Evolutionary conservation across 2,888 invertebrate genomes (phyloP).

Genomic region (Cheilosia pagana): DNA sequence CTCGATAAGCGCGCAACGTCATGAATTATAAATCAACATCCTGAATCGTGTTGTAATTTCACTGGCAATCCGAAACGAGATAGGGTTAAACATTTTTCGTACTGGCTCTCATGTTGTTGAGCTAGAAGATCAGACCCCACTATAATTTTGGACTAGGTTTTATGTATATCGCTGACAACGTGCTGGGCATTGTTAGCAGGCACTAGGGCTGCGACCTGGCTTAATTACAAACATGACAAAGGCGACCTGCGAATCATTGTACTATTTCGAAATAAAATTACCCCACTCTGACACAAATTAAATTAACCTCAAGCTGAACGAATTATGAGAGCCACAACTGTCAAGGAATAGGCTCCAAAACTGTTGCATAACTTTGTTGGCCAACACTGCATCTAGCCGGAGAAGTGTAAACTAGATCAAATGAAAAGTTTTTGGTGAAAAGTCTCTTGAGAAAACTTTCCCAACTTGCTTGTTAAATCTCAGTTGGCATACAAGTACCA

Average conservation of each 20-base stretch:
- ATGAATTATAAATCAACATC: slow-evolving; percentile 68
- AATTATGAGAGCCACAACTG: not conserved
- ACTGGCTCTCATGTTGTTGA: too few relatives aligned
- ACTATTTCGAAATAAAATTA: not conserved
- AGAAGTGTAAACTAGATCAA: slow-evolving; percentile 71
- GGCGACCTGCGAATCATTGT: not conserved
- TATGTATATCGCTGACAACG: slow-evolving; percentile 19
- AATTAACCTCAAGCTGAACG: slow-evolving; percentile 26
- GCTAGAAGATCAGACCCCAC: not conserved
- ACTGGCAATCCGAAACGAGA: slow-evolving; percentile 31
- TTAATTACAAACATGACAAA: slow-evolving; percentile 29
- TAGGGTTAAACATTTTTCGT: slow-evolving; percentile 2
- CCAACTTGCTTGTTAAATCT: slow-evolving; percentile 50
- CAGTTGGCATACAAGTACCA: slow-evolving; percentile 56
- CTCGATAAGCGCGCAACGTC: slow-evolving; percentile 46
- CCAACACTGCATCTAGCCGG: not conserved
- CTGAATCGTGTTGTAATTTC: slow-evolving; percentile 62
- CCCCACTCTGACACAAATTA: slow-evolving; percentile 1
- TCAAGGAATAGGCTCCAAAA: slow-evolving; percentile 2
- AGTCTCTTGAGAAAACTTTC: slow-evolving; percentile 45
- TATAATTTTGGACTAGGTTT: not conserved
- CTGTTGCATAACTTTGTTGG: slow-evolving; percentile 20
- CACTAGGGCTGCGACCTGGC: not conserved
- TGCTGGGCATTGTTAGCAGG: slow-evolving; percentile 26
- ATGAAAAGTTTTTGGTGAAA: slow-evolving; percentile 57